phyloP scores from a whole-genome alignment of 2,113 vertebrate species.

The Zosterops borbonicus region DNA sequence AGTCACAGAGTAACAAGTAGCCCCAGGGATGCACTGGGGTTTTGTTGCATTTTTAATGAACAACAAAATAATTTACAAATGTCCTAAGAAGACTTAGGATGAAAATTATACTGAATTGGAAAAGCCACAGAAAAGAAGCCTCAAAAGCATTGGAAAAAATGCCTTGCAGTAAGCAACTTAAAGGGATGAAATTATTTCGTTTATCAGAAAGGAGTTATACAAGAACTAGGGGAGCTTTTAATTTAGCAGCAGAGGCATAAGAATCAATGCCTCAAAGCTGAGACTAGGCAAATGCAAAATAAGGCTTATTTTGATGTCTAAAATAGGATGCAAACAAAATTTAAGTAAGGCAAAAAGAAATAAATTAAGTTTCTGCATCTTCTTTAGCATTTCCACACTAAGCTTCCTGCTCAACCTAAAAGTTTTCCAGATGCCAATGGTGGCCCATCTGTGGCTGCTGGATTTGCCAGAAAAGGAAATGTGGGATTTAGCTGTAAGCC shows the following conservation, averaged over 20 bases:
- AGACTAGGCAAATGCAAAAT: background rate
- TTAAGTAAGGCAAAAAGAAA: background rate
- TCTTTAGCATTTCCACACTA: background rate
- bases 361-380: background rate
- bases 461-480: background rate
- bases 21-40: background rate
- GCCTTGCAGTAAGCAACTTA: background rate
- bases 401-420: background rate
- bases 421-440: background rate
- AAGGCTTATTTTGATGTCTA: background rate
- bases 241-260: background rate
- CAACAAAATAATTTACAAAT: background rate
- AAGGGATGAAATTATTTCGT: background rate
- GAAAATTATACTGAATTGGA: background rate
- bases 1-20: background rate
- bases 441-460: background rate
- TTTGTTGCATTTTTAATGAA: conserved; percentile 9
- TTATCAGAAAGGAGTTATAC: background rate
- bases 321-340: background rate
- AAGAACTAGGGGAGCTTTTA: background rate
- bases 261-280: background rate
- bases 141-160: background rate
- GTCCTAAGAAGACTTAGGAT: background rate
- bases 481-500: background rate
- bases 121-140: background rate